phyloP scores from a whole-genome alignment of 2,797 vertebrate genomes.

The Cuniculus paca region DNA sequence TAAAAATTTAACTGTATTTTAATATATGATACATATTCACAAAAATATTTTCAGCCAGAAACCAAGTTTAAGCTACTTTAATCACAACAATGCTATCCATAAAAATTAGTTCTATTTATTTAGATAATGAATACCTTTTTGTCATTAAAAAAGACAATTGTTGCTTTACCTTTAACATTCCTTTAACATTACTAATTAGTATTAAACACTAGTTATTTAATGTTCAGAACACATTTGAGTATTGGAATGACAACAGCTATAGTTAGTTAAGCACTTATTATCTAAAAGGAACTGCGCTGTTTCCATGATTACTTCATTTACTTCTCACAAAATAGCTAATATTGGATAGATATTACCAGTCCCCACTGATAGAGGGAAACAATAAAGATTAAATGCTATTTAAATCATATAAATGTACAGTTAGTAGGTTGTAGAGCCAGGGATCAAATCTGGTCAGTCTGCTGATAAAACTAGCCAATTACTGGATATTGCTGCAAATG shows the following conservation, averaged over 20 bases:
- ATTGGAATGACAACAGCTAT: not conserved
- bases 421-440: not conserved
- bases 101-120: not conserved
- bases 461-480: not conserved
- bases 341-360: not conserved
- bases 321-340: not conserved
- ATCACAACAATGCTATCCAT: not conserved
- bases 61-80: not conserved
- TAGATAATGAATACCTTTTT: not conserved
- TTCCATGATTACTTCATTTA: not conserved
- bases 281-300: not conserved
- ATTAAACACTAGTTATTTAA: not conserved
- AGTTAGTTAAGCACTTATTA: not conserved
- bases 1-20: slow-evolving; percentile 53
- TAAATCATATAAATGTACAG: not conserved
- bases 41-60: slow-evolving; percentile 49
- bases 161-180: slow-evolving; percentile 10
- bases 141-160: not conserved
- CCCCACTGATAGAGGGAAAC: not conserved
- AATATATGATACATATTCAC: not conserved
- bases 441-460: not conserved
- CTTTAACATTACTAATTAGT: not conserved
- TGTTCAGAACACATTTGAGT: not conserved
- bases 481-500: not conserved
- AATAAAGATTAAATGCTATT: not conserved